phyloP scores from a whole-genome alignment of 2,888 invertebrate species.

The Cantharis nigra region DNA sequence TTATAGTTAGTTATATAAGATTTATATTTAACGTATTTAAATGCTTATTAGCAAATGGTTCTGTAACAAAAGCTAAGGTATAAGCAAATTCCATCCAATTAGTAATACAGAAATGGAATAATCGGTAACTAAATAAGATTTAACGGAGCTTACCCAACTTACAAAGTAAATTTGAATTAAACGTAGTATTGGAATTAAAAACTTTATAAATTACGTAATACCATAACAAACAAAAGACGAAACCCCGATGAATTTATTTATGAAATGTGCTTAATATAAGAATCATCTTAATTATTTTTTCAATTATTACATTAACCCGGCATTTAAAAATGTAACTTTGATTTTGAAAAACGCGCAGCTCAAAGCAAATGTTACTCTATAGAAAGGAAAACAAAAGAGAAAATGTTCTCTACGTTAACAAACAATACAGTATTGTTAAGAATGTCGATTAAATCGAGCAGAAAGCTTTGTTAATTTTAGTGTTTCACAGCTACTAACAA shows the following conservation, averaged over 20 bases:
- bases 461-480: slow-evolving; percentile 29
- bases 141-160: background rate
- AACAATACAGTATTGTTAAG: slow-evolving; percentile 24
- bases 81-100: background rate
- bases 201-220: background rate
- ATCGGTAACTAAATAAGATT: background rate
- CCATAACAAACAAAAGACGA: background rate
- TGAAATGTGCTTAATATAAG: background rate
- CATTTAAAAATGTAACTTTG: background rate
- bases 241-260: background rate
- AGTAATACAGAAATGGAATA: background rate
- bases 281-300: background rate
- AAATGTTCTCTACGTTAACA: slow-evolving; percentile 27
- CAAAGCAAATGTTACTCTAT: slow-evolving; percentile 17
- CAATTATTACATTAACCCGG: background rate
- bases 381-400: slow-evolving; percentile 20
- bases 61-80: background rate
- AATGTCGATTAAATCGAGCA: slow-evolving; percentile 26
- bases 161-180: background rate
- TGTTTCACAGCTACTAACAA: slow-evolving; percentile 29
- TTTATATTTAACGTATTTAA: background rate
- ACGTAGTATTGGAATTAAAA: background rate
- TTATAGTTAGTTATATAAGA: background rate
- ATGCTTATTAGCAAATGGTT: background rate
- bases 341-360: slow-evolving; percentile 19